Percentiles rank a stretch among this genome's conserved stretches.
Evolutionary conservation across 2,797 vertebrate genomes (phyloP).

Genomic region (Sebastes oblongus): DNA sequence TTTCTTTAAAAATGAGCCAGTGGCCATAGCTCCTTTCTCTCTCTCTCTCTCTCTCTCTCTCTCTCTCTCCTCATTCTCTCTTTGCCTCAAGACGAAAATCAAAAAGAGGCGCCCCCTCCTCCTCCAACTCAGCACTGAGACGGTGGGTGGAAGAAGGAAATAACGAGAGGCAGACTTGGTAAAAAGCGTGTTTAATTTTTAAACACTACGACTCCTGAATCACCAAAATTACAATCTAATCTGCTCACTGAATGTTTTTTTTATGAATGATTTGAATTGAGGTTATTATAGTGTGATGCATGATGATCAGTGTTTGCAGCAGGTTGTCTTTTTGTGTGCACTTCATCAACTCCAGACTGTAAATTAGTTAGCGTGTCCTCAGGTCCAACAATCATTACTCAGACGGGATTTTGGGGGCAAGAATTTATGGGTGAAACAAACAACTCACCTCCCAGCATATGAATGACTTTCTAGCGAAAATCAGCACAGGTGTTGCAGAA

Average conservation of each 20-base stretch:
- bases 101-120: background rate
- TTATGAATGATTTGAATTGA: constrained; percentile 3
- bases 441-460: background rate
- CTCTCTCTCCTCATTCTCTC: background rate
- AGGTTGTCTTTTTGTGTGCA: background rate
- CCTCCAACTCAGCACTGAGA: background rate
- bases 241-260: background rate
- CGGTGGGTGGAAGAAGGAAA: background rate
- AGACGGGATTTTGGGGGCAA: background rate
- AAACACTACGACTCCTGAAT: background rate
- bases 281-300: background rate
- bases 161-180: background rate
- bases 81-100: constrained; percentile 16
- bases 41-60: background rate
- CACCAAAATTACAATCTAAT: background rate
- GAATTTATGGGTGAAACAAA: constrained; percentile 24
- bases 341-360: background rate
- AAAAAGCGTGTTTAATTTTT: constrained; percentile 15
- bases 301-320: background rate
- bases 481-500: constrained; percentile 9
- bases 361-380: background rate
- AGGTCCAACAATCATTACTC: constrained; percentile 6
- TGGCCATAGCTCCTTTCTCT: background rate
- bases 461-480: constrained; percentile 26
- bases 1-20: background rate